Conservation (phyloP, 2,888 invertebrate species). For the Camponotus fellah region DNA sequence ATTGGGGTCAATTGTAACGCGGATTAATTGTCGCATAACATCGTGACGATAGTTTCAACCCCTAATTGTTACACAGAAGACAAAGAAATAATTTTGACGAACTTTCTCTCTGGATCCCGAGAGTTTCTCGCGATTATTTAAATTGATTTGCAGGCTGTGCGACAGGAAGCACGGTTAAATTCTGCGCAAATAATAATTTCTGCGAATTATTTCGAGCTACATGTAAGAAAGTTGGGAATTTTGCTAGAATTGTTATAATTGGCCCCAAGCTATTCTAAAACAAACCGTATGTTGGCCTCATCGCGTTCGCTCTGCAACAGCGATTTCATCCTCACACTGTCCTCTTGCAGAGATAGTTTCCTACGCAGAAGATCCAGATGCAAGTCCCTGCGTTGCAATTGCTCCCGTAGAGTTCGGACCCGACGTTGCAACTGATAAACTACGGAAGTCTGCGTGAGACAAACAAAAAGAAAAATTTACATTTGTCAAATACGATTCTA, state of each 20-base stretch:
- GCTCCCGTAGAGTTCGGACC: conserved; percentile 94
- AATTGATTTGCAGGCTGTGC: neutral
- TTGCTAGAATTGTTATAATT: neutral
- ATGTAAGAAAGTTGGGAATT: neutral
- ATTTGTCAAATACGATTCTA: conserved; percentile 3
- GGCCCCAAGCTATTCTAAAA: neutral
- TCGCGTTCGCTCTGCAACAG: conserved; percentile 87
- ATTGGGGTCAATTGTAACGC: conserved; percentile 6
- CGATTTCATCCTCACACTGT: conserved; percentile 89
- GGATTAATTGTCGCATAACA: conserved; percentile 1
- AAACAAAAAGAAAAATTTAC: conserved; percentile 2
- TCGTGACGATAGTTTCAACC: neutral
- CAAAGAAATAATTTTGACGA: neutral
- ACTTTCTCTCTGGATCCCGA: neutral
- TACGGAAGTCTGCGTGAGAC: conserved; percentile 90
- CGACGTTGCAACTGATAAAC: conserved; percentile 96
- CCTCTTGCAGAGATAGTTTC: conserved; percentile 95
- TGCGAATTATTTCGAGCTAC: neutral
- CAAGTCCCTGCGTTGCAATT: conserved; percentile 96
- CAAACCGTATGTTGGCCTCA: conserved; percentile 86
- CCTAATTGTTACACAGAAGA: neutral
- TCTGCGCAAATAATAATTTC: neutral
- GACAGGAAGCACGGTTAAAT: neutral
- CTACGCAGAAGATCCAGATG: conserved; percentile 96
- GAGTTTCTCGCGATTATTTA: neutral